phyloP scores from a whole-genome alignment of 2,797 vertebrate genomes.

The Falco concolor region DNA sequence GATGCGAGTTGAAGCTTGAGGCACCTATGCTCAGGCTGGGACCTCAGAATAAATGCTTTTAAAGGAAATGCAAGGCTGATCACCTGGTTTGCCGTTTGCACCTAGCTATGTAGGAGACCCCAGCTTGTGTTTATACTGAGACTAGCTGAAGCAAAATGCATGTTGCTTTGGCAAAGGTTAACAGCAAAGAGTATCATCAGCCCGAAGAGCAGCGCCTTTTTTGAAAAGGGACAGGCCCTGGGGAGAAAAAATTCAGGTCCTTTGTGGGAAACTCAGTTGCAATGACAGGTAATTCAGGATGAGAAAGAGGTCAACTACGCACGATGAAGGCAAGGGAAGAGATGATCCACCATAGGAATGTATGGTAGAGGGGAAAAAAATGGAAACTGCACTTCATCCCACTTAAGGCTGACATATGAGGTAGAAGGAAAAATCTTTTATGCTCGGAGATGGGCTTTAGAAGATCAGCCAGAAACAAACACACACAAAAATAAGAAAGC shows the following conservation, averaged over 20 bases:
- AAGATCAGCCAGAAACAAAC: conserved; percentile 28
- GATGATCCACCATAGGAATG: background rate
- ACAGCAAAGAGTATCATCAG: background rate
- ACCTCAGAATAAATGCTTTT: background rate
- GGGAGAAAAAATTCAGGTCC: background rate
- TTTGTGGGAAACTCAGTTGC: background rate
- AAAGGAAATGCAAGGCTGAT: background rate
- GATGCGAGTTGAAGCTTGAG: background rate
- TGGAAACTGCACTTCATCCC: background rate
- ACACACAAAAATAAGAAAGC: conserved; percentile 28
- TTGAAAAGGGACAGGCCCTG: background rate
- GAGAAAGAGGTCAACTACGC: background rate
- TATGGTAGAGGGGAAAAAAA: background rate
- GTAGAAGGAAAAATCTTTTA: background rate
- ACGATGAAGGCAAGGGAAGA: background rate
- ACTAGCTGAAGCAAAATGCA: background rate
- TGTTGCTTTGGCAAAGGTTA: background rate
- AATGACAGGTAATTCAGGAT: background rate
- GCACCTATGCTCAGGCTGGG: background rate
- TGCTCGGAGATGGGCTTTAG: background rate
- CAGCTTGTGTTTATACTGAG: background rate
- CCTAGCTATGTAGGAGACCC: background rate
- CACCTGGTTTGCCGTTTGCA: background rate
- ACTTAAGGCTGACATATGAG: background rate
- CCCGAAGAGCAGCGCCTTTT: background rate